phyloP scores from a whole-genome alignment of 2,888 invertebrate species.

The Drosophila atripex region DNA sequence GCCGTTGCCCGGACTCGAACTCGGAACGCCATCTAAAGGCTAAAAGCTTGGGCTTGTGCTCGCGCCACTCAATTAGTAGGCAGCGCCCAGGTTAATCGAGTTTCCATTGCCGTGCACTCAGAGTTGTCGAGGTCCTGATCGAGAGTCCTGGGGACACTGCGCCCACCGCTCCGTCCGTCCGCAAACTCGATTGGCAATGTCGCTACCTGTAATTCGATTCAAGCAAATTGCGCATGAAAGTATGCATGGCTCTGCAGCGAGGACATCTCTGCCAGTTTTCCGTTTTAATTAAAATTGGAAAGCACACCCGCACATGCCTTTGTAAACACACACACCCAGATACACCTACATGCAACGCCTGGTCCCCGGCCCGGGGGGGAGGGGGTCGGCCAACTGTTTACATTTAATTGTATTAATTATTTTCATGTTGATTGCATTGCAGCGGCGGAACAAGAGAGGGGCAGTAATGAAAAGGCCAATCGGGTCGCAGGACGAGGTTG shows the following conservation, averaged over 20 bases:
- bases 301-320: constrained; percentile 9
- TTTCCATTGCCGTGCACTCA: constrained; percentile 19
- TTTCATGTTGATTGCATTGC: constrained; percentile 70
- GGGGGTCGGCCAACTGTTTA: constrained; percentile 49
- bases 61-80: constrained; percentile 17
- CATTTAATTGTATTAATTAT: constrained; percentile 66
- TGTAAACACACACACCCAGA: neutral
- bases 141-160: neutral
- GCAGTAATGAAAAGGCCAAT: constrained; percentile 31
- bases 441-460: constrained; percentile 27
- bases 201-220: constrained; percentile 63
- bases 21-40: neutral
- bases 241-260: constrained; percentile 51
- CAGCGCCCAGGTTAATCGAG: constrained; percentile 23
- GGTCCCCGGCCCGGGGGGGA: constrained; percentile 1
- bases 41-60: neutral
- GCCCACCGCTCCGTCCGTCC: constrained; percentile 21
- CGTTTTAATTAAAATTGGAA: constrained; percentile 63
- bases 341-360: no score
- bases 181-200: constrained; percentile 49
- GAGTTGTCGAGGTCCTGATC: neutral
- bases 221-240: constrained; percentile 63
- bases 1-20: neutral
- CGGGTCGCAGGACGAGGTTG: constrained; percentile 15
- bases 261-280: constrained; percentile 11